Conservation (phyloP, 2,888 invertebrate species). For the Habrosyne pyritoides region DNA sequence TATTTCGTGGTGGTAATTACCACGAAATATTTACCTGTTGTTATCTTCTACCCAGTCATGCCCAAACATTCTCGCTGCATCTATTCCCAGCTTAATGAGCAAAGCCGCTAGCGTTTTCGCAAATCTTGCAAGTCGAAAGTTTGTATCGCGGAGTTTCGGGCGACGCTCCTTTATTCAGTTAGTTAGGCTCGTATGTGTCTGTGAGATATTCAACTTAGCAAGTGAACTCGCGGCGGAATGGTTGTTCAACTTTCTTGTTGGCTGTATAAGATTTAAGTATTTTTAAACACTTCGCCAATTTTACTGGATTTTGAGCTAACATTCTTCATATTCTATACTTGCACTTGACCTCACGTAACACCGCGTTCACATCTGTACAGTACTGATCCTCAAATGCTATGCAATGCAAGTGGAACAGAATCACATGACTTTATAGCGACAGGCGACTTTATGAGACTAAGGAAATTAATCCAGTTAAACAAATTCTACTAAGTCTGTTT, state of each 20-base stretch:
- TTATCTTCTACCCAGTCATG: not conserved
- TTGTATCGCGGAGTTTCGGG: slow-evolving; percentile 68
- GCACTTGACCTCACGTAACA: no score
- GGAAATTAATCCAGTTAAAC: no score
- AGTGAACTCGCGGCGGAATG: slow-evolving; percentile 30
- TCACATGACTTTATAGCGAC: no score
- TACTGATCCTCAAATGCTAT: no score
- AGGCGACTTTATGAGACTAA: no score
- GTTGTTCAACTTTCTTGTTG: slow-evolving; percentile 31
- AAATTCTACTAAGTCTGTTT: no score
- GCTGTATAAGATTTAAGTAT: slow-evolving; percentile 34
- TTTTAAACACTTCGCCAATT: not conserved
- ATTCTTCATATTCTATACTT: not conserved
- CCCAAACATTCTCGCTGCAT: slow-evolving; percentile 9
- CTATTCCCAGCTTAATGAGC: slow-evolving; percentile 30
- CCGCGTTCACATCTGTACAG: no score
- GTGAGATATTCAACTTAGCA: slow-evolving; percentile 56
- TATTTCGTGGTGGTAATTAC: no score
- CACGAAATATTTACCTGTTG: not conserved
- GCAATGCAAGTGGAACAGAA: no score
- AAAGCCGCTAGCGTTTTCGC: slow-evolving; percentile 69
- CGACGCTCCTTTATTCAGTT: slow-evolving; percentile 70
- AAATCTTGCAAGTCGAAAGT: slow-evolving; percentile 73
- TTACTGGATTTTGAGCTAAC: not conserved
- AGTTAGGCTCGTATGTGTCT: slow-evolving; percentile 65